Evolutionary conservation across 2,113 vertebrate genomes (phyloP), one percentile per base, ranked within the genome.

Genomic region (Colinus virginianus): DNA sequence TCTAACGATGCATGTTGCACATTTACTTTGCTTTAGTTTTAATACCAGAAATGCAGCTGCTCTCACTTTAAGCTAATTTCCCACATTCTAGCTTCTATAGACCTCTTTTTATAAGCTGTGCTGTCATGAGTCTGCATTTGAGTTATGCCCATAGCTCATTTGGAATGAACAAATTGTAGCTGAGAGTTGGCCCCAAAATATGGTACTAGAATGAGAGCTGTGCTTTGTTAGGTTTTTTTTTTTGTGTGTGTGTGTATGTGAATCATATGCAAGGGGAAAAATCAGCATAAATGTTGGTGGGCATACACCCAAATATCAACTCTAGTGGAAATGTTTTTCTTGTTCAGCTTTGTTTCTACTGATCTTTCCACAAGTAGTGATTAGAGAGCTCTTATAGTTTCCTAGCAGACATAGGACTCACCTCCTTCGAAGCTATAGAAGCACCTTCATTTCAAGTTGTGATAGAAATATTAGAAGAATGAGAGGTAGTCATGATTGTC

Each of bases 71-170:
- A 80, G n/a, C n/a, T 64, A 88, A 69, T 87, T 88, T 40, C 19
- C 6, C 45, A 28, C 7, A 16, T 68, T 86, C 53, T 78, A 71
- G 78, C 43, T 81, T 20, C 70, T 53, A 2, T 2, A 45, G n/a
- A 36, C 51, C 79, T 92, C 32, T 79, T 42, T 79, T 48, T 77
- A 68, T 53, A 81, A 81, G 75, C 40, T 43, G 8, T 69, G n/a
- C 53, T 93, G 78, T 70, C 78, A 59, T 42, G 58, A 82, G 78
- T 32, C 49, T 94, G 74, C 46, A 19, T 92, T 69, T 88, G 67
- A 80, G 81, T 69, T 38, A 61, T 13, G n/a, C 40, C 59, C 20
- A 7, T 61, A 67, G 51, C 30, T 93, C 30, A 25, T 82, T 75
- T 76, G 53, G 30, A 95, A 84, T 62, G 30, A 84, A 56, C 49